Base-by-base conservation (phyloP, 2,797 vertebrate genomes). In the Micromesistius poutassou region DNA sequence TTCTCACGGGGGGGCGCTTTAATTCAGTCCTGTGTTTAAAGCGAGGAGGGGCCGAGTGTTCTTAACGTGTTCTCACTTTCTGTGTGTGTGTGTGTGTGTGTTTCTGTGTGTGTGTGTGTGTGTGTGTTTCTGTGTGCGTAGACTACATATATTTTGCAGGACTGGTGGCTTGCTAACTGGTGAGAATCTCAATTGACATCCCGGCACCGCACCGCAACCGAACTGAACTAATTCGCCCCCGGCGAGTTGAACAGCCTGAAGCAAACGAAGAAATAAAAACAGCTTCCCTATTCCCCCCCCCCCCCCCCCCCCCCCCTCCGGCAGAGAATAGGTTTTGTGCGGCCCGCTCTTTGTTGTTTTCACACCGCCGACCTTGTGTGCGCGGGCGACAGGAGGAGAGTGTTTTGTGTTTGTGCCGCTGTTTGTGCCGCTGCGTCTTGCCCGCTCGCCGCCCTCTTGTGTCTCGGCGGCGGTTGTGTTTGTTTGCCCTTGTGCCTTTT, bases 141-240 rank as follows among this genome's bases (percentile, higher is more conserved):
- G 96, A 91, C 94, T 35, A 80, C 93, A 19, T 97, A 95, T 82
- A 89, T 97, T 74, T 93, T 98, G 0, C 96, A 97, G 86, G 97
- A 97, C 84, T 97, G 96, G 95, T 98, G 97, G 97, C 94, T 98
- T 76, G 96, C 96, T 19, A 89, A 91, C 77, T 98, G 96, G 96
- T 98, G 87, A 94, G 96, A 84, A 79, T 81, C 81, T 38, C 1
- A 80, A 85, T 77, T n/a, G 12, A 12, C 33, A 8, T 13, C n/a
- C 9, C 36, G 5, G 33, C 19, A 25, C 35, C 19, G 8, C 22
- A 38, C 31, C 6, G 19, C 22, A 8, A 13, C 22, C n/a, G n/a
- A 66, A n/a, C 19, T 62, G 55, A n/a, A 62, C 55, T 5, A 28
- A 66, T 28, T 25, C 12, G 9, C n/a, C n/a, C 33, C 33, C n/a